These are phyloP conservation scores for Periplaneta americana DNA, from an alignment of 1,140 invertebrate species.

Conservation along the genomic window DNA sequence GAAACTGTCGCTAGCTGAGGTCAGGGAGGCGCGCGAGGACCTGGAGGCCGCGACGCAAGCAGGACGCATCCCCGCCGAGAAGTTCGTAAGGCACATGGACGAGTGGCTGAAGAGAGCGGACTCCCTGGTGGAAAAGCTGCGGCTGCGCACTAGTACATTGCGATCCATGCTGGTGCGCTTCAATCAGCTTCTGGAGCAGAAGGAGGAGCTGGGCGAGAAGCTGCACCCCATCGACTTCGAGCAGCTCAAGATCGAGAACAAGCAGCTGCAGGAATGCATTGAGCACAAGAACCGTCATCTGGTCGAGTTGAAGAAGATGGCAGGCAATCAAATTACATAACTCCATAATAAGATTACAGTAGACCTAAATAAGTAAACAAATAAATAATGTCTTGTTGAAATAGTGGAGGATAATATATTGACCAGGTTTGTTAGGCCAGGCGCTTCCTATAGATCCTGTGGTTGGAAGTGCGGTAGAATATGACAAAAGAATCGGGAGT, in stretches of 20 bases:
- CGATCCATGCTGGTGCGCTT: conserved; percentile 42
- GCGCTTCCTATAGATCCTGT: no score
- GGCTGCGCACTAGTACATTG: conserved; percentile 42
- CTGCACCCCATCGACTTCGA: conserved; percentile 47
- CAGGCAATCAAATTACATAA: no score
- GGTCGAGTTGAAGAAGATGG: conserved; percentile 42
- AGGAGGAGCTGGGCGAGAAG: conserved; percentile 41
- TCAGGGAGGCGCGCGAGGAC: conserved; percentile 32
- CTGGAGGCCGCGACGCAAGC: conserved; percentile 40
- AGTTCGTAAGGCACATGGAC: conserved; percentile 44
- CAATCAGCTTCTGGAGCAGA: conserved; percentile 39
- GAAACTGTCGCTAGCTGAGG: conserved; percentile 36
- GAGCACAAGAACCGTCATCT: conserved; percentile 40
- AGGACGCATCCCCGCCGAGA: conserved; percentile 45
- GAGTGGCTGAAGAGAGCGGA: conserved; percentile 43
- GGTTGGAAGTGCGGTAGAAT: no score
- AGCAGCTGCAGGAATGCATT: conserved; percentile 37
- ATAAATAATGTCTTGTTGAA: no score
- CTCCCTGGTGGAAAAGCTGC: conserved; percentile 41
- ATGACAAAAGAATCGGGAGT: no score
- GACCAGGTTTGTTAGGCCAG: no score
- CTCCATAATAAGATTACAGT: no score
- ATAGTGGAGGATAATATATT: no score
- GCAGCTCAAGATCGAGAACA: conserved; percentile 47
- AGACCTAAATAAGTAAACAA: no score